These are phyloP conservation scores for Laterallus jamaicensis DNA, from an alignment of 2,113 vertebrate genomes.

Conservation along the genomic window DNA sequence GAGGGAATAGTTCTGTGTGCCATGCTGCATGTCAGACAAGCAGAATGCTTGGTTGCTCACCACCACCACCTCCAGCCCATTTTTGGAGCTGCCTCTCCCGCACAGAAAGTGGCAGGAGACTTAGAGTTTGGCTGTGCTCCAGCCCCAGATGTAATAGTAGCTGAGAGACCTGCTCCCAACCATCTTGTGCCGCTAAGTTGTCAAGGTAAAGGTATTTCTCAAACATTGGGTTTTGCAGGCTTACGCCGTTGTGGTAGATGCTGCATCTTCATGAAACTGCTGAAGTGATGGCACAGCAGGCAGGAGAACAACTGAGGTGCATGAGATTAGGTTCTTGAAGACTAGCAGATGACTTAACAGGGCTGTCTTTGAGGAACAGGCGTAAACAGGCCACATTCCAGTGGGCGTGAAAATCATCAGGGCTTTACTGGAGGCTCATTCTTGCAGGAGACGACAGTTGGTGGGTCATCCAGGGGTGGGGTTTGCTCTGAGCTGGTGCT, in stretches of 20 bases:
- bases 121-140: not conserved
- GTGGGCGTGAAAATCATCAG: not conserved
- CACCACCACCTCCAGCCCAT: not conserved
- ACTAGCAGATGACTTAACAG: not conserved
- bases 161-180: not conserved
- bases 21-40: not conserved
- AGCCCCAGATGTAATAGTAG: not conserved
- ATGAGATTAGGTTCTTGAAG: not conserved
- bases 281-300: not conserved
- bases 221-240: not conserved
- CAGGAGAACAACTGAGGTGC: not conserved
- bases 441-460: not conserved
- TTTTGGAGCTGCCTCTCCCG: not conserved
- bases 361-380: not conserved
- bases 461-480: not conserved
- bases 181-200: not conserved
- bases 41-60: not conserved
- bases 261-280: not conserved
- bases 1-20: not conserved
- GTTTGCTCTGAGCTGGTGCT: not conserved
- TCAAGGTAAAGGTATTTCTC: not conserved
- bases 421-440: not conserved
- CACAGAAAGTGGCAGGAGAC: not conserved
- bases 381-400: not conserved
- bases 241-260: not conserved